phyloP scores from a whole-genome alignment of 2,113 vertebrate species.

The Pluvianellus socialis region DNA sequence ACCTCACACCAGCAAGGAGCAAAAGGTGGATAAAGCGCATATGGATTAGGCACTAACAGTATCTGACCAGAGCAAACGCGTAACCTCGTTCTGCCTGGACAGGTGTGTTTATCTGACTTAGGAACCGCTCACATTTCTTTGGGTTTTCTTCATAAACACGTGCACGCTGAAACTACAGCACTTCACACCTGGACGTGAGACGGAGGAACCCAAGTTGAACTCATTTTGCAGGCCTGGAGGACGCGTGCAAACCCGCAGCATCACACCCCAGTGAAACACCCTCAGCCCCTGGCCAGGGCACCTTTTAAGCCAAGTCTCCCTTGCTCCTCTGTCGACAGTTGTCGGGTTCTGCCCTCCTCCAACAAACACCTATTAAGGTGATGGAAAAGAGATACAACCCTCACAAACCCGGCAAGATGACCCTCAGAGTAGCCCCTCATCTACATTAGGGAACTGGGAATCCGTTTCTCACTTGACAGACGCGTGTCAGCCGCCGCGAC shows the following conservation, averaged over 20 bases:
- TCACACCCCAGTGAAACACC: neutral
- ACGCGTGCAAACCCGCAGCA: neutral
- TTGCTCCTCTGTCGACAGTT: neutral
- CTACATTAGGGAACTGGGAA: neutral
- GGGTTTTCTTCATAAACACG: rapidly evolving
- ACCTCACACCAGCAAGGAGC: neutral
- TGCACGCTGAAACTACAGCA: neutral
- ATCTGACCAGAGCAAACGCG: neutral
- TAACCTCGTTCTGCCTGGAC: neutral
- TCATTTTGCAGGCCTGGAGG: neutral
- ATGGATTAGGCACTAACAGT: neutral
- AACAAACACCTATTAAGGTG: rapidly evolving
- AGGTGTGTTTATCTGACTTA: neutral
- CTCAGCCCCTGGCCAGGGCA: neutral
- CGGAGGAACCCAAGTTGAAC: neutral
- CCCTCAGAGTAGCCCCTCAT: neutral
- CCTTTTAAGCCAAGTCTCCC: neutral
- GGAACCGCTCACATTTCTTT: neutral
- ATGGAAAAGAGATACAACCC: neutral
- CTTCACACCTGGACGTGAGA: neutral
- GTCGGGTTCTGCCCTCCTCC: rapidly evolving
- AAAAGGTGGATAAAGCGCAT: neutral
- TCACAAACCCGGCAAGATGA: rapidly evolving
- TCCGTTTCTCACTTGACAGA: neutral
- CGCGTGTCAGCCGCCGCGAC: neutral